Base-by-base conservation (phyloP, 2,113 vertebrate genomes). In the Fukomys damarensis region DNA sequence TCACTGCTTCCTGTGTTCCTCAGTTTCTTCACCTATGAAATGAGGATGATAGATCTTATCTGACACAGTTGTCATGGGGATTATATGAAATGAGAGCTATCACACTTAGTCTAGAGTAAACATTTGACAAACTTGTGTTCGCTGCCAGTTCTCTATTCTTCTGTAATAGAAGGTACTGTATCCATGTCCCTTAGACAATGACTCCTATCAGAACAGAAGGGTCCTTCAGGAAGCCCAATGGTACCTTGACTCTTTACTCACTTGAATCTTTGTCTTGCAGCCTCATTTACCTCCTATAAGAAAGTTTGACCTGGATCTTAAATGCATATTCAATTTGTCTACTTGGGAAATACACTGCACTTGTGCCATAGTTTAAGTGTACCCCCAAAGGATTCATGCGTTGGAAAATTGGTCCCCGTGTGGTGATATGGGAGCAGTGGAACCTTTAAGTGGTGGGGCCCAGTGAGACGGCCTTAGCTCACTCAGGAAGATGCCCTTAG, bases 21-120 rank as follows among this genome's bases (percentile, higher is more conserved):
- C 49, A 38, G 59, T 96, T 96, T 96, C 85, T 82, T 90, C 17
- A 90, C 58, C 59, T 90, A 6, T 61, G 58, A 94, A 85, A 72
- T 52, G 26, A n/a, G 9, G 61, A 58, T 77, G 41, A 52, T 74
- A 79, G 49, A 74, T 91, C 30, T 63, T 91, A 49, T 30, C 61
- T n/a, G 38, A 68, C 46, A 8, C 0, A 43, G 8, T 86, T 89
- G 81, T 22, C 54, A 2, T 4, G 22, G 35, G n/a, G 41, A 72
- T 72, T 41, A 24, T 3, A 28, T 61, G 89, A 84, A 66, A 38
- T 38, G 61, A 96, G 22, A 32, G 17, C 20, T 0, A 24, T 72
- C 54, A 12, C 8, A 17, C 35, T 70, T 80, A 20, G 81, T 65
- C 59, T 16, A 12, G 22, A 56, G 61, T 16, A 74, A 74, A 20